Evolutionary conservation across 2,797 vertebrate species (phyloP).

Genomic region (Gallinago solitaria): DNA sequence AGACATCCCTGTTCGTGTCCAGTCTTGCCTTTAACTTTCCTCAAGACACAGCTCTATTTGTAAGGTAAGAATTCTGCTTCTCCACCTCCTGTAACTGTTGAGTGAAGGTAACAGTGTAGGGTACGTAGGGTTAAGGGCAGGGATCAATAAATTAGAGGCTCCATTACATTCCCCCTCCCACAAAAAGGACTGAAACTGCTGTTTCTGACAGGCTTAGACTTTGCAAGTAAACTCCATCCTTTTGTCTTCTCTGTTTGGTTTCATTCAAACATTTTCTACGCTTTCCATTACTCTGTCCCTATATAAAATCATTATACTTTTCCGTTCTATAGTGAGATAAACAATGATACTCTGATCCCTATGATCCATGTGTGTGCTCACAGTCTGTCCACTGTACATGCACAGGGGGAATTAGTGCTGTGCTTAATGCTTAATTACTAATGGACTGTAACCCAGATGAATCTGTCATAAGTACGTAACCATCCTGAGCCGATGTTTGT

Average conservation of each 20-base stretch:
- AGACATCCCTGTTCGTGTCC: neutral
- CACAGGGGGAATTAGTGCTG: neutral
- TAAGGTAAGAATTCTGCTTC: neutral
- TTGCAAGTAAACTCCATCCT: neutral
- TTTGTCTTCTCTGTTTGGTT: neutral
- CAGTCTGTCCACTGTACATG: neutral
- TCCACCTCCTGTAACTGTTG: neutral
- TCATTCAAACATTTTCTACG: neutral
- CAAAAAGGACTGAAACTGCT: neutral
- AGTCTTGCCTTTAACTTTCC: neutral
- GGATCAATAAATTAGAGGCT: neutral
- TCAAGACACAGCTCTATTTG: neutral
- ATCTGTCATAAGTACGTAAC: constrained; percentile 39
- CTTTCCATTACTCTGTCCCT: neutral
- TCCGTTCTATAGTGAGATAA: neutral
- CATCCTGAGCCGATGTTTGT: constrained; percentile 15
- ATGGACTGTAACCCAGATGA: constrained; percentile 37
- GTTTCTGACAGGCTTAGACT: neutral
- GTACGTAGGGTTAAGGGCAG: neutral
- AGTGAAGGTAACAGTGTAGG: neutral
- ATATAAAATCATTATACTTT: neutral
- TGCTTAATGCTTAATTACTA: constrained; percentile 38
- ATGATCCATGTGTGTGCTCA: constrained; percentile 5
- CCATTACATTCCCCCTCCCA: neutral
- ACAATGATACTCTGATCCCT: neutral